These are phyloP conservation scores for Lasiurus cinereus DNA, from an alignment of 2,113 vertebrate genomes.

Conservation along the genomic window DNA sequence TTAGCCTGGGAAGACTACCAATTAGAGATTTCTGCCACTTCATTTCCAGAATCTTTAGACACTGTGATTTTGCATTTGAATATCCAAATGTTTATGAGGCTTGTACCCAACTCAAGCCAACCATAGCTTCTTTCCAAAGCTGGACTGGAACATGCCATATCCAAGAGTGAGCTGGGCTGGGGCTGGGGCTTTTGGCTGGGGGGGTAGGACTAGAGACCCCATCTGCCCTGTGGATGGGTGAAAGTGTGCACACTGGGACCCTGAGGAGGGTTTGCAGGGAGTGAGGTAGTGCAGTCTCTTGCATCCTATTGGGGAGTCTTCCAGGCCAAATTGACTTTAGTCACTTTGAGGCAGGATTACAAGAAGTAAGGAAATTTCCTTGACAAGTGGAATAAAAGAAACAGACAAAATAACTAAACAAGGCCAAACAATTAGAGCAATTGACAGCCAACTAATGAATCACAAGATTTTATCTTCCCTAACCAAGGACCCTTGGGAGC, in stretches of 20 bases:
- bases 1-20: background rate
- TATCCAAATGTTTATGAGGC: background rate
- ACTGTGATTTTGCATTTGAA: background rate
- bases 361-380: background rate
- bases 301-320: background rate
- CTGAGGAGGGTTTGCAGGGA: background rate
- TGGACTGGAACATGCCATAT: background rate
- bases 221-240: accelerated
- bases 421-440: background rate
- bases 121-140: background rate
- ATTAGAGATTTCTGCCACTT: background rate
- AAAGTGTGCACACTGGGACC: no score
- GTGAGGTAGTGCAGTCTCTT: background rate
- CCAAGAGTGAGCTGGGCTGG: background rate
- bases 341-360: background rate
- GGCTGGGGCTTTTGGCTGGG: background rate
- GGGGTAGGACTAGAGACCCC: background rate
- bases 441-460: background rate
- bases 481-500: background rate
- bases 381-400: background rate
- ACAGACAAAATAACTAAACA: background rate
- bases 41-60: background rate
- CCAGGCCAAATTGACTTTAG: background rate
- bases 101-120: background rate
- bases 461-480: background rate